Conservation (phyloP, 2,888 invertebrate genomes). For the Ypsolopha scabrella region DNA sequence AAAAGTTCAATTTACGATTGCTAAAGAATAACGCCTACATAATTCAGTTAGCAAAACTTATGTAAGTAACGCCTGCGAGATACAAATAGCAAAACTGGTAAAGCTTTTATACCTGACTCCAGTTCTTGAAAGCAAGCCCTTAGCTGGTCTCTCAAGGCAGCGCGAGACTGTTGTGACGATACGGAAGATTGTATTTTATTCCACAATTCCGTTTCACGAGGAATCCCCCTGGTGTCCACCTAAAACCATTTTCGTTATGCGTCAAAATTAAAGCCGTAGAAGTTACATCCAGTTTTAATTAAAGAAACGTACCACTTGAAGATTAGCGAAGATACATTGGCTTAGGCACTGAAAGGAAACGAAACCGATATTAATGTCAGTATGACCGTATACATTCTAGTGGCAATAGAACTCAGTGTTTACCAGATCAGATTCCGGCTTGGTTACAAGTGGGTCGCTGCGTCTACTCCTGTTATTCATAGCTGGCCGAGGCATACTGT, state of each 20-base stretch:
- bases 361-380: neutral
- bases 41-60: neutral
- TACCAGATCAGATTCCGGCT: constrained; percentile 43
- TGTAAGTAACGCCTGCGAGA: neutral
- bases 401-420: neutral
- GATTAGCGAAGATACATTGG: constrained; percentile 63
- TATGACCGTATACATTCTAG: constrained; percentile 3
- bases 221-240: constrained; percentile 58
- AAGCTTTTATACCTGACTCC: constrained; percentile 47
- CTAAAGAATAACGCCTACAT: neutral
- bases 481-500: constrained; percentile 22
- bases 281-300: neutral
- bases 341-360: constrained; percentile 53
- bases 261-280: neutral
- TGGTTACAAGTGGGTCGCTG: constrained; percentile 34
- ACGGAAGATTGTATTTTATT: constrained; percentile 44
- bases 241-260: constrained; percentile 11
- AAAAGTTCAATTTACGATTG: neutral
- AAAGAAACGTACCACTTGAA: constrained; percentile 49
- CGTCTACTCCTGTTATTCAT: constrained; percentile 28
- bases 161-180: constrained; percentile 51
- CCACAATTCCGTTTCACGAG: constrained; percentile 54
- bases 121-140: constrained; percentile 56
- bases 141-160: constrained; percentile 45
- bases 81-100: neutral